phyloP scores from a whole-genome alignment of 2,113 vertebrate species.

The Apaloderma vittatum region DNA sequence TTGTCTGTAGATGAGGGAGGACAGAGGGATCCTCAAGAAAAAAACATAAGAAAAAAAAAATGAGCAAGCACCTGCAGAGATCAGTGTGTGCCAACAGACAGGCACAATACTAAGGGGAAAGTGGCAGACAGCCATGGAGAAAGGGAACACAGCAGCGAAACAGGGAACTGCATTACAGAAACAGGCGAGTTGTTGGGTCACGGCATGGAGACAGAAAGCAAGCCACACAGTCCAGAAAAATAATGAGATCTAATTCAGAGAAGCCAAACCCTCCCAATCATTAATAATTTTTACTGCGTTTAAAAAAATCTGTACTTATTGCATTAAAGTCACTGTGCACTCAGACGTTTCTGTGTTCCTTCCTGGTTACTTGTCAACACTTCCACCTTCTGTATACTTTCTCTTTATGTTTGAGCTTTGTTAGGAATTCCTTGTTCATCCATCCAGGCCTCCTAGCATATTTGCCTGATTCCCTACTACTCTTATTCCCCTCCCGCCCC shows the following conservation, averaged over 20 bases:
- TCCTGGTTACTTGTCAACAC: accelerated
- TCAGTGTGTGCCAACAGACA: not conserved
- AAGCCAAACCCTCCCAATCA: not conserved
- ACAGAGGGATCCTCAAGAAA: not conserved
- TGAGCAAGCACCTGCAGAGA: not conserved
- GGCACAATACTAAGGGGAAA: not conserved
- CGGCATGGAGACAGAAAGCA: not conserved
- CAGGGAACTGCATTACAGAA: not conserved
- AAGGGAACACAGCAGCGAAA: not conserved
- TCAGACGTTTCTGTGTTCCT: not conserved
- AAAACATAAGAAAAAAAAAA: not conserved
- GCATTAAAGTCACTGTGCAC: not conserved
- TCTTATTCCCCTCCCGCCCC: not conserved
- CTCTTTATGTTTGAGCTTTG: not conserved
- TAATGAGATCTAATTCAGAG: not conserved
- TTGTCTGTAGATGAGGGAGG: not conserved
- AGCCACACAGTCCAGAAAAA: not conserved
- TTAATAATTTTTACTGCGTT: not conserved
- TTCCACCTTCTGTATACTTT: not conserved
- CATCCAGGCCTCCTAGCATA: not conserved
- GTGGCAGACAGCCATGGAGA: not conserved
- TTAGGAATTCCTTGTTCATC: not conserved
- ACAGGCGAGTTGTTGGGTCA: not conserved
- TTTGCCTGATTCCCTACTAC: not conserved
- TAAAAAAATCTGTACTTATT: not conserved